Evolutionary conservation across 1,140 invertebrate species (phyloP), one percentile per base, ranked within the genome.

Genomic region (Heterodera schachtii): DNA sequence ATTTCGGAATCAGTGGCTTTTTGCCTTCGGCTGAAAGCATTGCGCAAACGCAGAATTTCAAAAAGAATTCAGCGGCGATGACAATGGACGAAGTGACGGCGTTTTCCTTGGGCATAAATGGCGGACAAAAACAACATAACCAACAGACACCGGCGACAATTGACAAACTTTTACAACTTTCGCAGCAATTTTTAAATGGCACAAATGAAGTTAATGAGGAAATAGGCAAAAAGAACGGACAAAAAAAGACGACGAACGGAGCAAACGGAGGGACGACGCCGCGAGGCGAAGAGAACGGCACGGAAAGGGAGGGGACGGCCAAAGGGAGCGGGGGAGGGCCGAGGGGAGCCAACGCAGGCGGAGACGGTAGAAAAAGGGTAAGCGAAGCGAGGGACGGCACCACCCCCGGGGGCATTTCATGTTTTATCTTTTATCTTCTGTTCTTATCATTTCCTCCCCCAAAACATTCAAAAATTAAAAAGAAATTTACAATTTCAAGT

Each of bases 141-240:
- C 44, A 0, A 31, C 31, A 1, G 31, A 31, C 9, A 46, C 0
- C 52, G 11, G 21, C 76, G 7, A 52, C 41, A 44, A 78, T 78
- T 66, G 76, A 78, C 44, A 66, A 78, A 78, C 76, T 78, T 64
- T 69, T 78, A 47, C 76, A 78, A 47, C 70, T 78, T 78, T 78
- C 76, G 8, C 66, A 49, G 70, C 76, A 78, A 43, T 69, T 78
- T 67, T 46, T 78, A 31, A 71, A 31, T 31, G 31, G 7, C 41
- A 11, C 4, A 60, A 60, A 60, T 16, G 57, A 60, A 13, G 5
- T 71, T 0, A 71, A 31, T 69, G 64, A 47, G 41, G 76, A 31
- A 69, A 78, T 46, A 31, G 66, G 43, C 47, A 49, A 49, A 49
- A 78, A 78, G 21, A 66, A 78, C 5, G 66, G 31, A 44, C 69